Base-by-base conservation (phyloP, 1,140 invertebrate genomes). In the Steinernema khuongi region DNA sequence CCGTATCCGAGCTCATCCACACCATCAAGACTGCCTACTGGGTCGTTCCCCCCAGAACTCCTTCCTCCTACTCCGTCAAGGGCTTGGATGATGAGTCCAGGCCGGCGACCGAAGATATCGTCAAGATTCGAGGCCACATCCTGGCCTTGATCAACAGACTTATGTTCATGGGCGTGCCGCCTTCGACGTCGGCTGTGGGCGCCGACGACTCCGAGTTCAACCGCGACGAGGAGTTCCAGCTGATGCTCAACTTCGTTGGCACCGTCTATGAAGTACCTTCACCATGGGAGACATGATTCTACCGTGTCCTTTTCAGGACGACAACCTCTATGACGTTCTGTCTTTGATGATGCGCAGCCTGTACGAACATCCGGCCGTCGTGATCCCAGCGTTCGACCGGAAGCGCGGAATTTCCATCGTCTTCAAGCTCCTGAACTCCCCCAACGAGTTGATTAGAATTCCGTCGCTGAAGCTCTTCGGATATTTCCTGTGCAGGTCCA, bases 11-110 rank as follows among this genome's bases (percentile, higher is more conserved):
- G 88, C 96, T 95, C 0, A 93, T 99, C 76, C 95, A 99, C 85
- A 95, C 96, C 0, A 88, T 99, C 31, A 99, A 99, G 87, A 97
- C 94, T 85, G 99, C 97, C 87, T 99, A 99, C 86, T 99, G 96
- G 95, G 93, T 99, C 18, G 91, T 93, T 1, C 96, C 95, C 89
- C 96, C 96, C 0, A 89, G 92, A 78, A 90, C 92, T 36, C 94
- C 95, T 85, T 77, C 72, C 4, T 72, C 74, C 29, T 80, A 80
- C 50, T 7, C 50, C 50, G 19, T 60, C 22, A 60, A 22, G 19
- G 50, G 50, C 4, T 22, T 60, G 4, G 50, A 60, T 11, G 50
- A 60, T 26, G 7, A 7, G 4, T 7, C 7, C 7, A 60, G 50
- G 50, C 50, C 7, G 7, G 14, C 50, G 50, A 60, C 14, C 4